These are phyloP conservation scores for Amblyopsis rosae DNA, from an alignment of 2,113 vertebrate genomes.

Conservation along the genomic window DNA sequence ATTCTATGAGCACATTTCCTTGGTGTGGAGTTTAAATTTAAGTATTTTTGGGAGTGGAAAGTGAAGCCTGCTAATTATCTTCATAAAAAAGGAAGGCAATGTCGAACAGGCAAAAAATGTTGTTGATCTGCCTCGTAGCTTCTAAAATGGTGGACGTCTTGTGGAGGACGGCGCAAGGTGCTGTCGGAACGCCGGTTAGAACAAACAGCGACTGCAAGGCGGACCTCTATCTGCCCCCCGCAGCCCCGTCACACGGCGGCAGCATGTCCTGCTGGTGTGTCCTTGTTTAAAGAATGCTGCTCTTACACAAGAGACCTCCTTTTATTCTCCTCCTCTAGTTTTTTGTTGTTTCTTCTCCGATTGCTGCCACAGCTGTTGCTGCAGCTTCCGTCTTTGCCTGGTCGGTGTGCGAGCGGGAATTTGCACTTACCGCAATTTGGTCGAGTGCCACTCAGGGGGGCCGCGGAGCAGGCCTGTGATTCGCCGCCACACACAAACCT, in stretches of 20 bases:
- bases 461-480: conserved; percentile 38
- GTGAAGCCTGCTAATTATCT: too few relatives aligned
- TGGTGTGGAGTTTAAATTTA: too few relatives aligned
- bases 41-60: too few relatives aligned
- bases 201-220: neutral
- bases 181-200: conserved; percentile 29
- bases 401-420: conserved; percentile 47
- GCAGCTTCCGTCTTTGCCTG: conserved; percentile 35
- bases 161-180: too few relatives aligned
- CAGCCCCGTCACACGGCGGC: conserved; percentile 27
- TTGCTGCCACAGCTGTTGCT: conserved; percentile 16
- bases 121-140: too few relatives aligned
- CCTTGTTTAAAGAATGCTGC: conserved; percentile 56
- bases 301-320: conserved; percentile 41
- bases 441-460: conserved; percentile 61
- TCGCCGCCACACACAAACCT: conserved; percentile 40
- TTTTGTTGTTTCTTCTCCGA: neutral
- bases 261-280: conserved; percentile 28
- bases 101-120: too few relatives aligned
- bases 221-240: conserved; percentile 34
- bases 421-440: conserved; percentile 62
- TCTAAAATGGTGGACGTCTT: too few relatives aligned
- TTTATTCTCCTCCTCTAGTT: conserved; percentile 1
- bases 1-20: too few relatives aligned
- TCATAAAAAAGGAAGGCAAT: too few relatives aligned